Base-by-base conservation (phyloP, 1,140 invertebrate genomes). In the Drosophila aff. region DNA sequence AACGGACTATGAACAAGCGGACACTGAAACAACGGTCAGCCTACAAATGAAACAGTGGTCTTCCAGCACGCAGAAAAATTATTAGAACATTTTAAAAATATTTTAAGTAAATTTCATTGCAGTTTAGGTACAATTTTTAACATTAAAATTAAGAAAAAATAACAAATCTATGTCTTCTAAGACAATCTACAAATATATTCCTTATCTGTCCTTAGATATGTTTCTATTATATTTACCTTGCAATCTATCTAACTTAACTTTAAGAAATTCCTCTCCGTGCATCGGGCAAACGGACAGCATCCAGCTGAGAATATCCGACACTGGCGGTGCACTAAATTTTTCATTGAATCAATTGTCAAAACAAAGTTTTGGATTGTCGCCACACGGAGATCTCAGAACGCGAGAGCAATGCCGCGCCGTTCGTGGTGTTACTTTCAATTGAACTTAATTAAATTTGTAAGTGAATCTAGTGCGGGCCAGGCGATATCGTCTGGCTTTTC, bases 361-460 rank as follows among this genome's bases (percentile, higher is more conserved):
- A 90, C 85, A 90, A 90, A 90, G 79, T 90, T 89, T 90, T 72
- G 77, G 78, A 90, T 87, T 89, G 66, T 86, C 76, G 82, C 82
- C 80, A 67, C 73, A 80, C 66, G 76, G 79, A 55, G 52, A 74
- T 75, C 74, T 61, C 62, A 67, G 55, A 55, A 11, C 57, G 40
- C 18, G 33, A 13, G 18, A 23, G 52, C 33, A 47, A 26, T 53
- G 57, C 53, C 75, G 64, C 69, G 53, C 47, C 75, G 62, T 82
- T 69, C 78, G 61, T 90, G 82, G 89, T 91, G 89, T 91, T 92
- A 81, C 89, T 91, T 91, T 91, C 91, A 92, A 92, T 92, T 92
- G 91, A 89, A 79, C 81, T 92, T 92, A 92, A 92, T 92, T 92
- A 92, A 92, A 92, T 92, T 92, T 92, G 91, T 92, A 92, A 92